Evolutionary conservation across 1,140 invertebrate species (phyloP).

Genomic region (Vanessa tameamea): DNA sequence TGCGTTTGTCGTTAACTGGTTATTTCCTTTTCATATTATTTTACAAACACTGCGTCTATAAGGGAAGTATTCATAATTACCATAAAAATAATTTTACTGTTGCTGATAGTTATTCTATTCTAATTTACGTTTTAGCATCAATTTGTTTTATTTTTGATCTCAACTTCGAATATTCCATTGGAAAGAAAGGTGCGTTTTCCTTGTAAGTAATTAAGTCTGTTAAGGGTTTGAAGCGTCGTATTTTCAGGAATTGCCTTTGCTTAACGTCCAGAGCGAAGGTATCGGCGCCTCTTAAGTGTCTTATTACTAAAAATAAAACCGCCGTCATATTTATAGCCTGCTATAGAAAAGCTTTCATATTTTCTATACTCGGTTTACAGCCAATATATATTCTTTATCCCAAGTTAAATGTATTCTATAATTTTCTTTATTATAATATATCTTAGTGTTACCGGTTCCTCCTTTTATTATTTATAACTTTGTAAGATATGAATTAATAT

Average conservation of each 20-base stretch:
- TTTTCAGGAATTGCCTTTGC: conserved; percentile 32
- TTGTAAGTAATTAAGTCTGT: conserved; percentile 35
- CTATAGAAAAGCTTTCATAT: too few species aligned
- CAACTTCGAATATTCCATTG: conserved; percentile 16
- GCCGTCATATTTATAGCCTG: neutral
- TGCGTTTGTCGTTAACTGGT: too few species aligned
- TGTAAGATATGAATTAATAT: too few species aligned
- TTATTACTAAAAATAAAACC: conserved; percentile 24
- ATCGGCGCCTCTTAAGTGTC: conserved; percentile 17
- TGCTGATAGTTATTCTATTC: neutral
- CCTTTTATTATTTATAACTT: too few species aligned
- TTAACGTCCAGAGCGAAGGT: conserved; percentile 29
- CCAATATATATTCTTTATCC: too few species aligned
- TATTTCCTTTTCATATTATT: too few species aligned
- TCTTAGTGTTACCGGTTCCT: too few species aligned
- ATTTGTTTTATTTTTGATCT: conserved; percentile 28
- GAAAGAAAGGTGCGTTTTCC: conserved; percentile 32
- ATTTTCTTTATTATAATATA: too few species aligned
- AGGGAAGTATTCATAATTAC: neutral
- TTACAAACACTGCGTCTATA: neutral
- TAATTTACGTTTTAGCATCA: conserved; percentile 4
- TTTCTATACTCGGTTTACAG: too few species aligned
- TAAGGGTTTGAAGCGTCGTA: conserved; percentile 34
- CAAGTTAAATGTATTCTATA: too few species aligned
- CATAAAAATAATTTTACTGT: neutral